phyloP scores from a whole-genome alignment of 2,113 vertebrate species.

The Blennius ocellaris region DNA sequence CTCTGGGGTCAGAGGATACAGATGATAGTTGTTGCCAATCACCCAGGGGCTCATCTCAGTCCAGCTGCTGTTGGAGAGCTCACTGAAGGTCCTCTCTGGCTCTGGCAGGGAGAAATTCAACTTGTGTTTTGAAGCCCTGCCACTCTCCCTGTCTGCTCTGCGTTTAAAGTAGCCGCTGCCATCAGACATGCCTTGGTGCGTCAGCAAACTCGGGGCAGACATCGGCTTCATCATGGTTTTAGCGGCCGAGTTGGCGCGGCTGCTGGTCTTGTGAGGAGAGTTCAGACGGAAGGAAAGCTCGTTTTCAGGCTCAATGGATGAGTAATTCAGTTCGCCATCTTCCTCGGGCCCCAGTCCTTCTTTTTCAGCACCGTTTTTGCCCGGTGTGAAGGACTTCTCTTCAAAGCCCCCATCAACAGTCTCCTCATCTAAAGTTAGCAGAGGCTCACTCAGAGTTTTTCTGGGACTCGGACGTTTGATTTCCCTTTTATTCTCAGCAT shows the following conservation, averaged over 20 bases:
- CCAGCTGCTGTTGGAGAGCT: conserved; percentile 99
- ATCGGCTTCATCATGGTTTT: conserved; percentile 86
- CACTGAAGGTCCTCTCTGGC: conserved; percentile 90
- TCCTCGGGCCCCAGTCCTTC: conserved; percentile 45
- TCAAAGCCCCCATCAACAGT: conserved; percentile 94
- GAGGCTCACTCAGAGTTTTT: conserved; percentile 86
- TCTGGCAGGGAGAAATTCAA: conserved; percentile 91
- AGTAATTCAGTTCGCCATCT: conserved; percentile 52
- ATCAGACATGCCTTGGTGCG: conserved; percentile 63
- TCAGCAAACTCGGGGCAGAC: conserved; percentile 70
- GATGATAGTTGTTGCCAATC: conserved; percentile 96
- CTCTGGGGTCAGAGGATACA: conserved; percentile 94
- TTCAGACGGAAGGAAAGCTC: conserved; percentile 89
- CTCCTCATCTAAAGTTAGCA: conserved; percentile 94
- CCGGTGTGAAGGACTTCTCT: conserved; percentile 80
- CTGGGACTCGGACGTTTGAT: conserved; percentile 91
- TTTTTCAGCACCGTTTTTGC: conserved; percentile 68
- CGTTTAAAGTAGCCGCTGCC: conserved; percentile 80
- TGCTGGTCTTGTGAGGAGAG: conserved; percentile 87
- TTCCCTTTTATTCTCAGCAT: conserved; percentile 88
- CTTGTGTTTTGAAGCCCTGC: conserved; percentile 92
- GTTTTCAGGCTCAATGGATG: conserved; percentile 81
- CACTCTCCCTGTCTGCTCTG: conserved; percentile 86
- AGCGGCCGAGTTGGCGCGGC: conserved; percentile 84
- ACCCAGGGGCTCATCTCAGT: conserved; percentile 99